These are phyloP conservation scores for Anguilla marmorata DNA, from an alignment of 2,797 vertebrate genomes.

Conservation along the genomic window DNA sequence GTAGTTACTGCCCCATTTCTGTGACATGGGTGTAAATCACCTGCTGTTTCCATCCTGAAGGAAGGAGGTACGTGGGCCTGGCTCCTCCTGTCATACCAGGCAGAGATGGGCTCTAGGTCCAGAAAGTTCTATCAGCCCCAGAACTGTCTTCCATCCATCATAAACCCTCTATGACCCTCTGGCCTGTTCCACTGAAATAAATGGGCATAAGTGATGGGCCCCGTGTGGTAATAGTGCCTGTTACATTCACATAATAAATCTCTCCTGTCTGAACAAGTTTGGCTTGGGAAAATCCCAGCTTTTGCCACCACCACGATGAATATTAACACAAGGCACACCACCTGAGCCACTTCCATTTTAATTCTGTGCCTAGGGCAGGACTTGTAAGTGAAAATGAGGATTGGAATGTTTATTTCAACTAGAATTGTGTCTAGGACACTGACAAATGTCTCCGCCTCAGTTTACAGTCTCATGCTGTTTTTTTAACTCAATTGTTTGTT, in stretches of 20 bases:
- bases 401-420: not conserved
- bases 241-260: conserved; percentile 1
- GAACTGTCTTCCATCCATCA: not conserved
- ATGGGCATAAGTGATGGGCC: not conserved
- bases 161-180: not conserved
- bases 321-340: not conserved
- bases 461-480: not conserved
- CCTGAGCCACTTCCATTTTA: not conserved
- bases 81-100: not conserved
- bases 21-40: not conserved
- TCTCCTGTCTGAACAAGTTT: not conserved
- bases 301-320: not conserved
- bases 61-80: not conserved
- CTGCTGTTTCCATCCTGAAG: conserved; percentile 1
- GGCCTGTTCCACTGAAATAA: not conserved
- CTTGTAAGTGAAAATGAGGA: not conserved
- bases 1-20: not conserved
- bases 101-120: conserved; percentile 7
- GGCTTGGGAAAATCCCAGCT: not conserved
- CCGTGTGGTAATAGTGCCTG: not conserved
- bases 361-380: not conserved
- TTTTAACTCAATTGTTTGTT: not conserved
- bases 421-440: not conserved
- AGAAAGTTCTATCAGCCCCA: not conserved
- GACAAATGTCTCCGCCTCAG: not conserved